Base-by-base conservation (phyloP, 1,140 invertebrate genomes). In the Drosophila equinoxialis region DNA sequence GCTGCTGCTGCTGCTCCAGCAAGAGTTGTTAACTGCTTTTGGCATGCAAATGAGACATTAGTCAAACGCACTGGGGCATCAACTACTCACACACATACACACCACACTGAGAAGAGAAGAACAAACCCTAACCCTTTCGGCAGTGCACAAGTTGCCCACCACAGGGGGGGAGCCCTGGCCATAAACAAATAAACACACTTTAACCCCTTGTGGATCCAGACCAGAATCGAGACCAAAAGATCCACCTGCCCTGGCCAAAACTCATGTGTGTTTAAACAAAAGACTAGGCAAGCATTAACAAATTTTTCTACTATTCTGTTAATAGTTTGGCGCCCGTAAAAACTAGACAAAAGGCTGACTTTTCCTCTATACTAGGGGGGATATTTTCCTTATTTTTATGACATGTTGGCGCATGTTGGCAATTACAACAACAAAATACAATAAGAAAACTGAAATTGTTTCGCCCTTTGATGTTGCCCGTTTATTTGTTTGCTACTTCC, bases 151-250 rank as follows among this genome's bases (percentile, higher is more conserved):
- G 74, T 65, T 71, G 71, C 68, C 35, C 45, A 39, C 8, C 65
- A 26, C 45, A 64, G 74, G 71, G 71, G 65, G 74, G 35, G 35
- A 11, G 66, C 62, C 66, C 63, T 57, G 23, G 59, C 78, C 84
- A 89, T 89, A 89, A 89, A 89, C 84, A 89, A 89, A 89, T 90
- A 89, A 89, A 89, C 84, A 89, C 84, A 89, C 84, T 89, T 82
- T 78, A 89, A 81, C 85, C 84, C 84, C 65, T 84, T 74, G 55
- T 76, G 59, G 62, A 66, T 39, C 7, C 45, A 51, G 17, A 51
- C 17, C 17, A 48, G 45, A 23, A 23, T 23, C 20, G 20, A 23
- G 20, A 23, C 10, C 37, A 8, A 39, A 39, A 48, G 17, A 23
- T 17, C 62, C 81, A 87, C 84, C 84, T 87, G 84, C 84, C 62